These are phyloP conservation scores for Plodia interpunctella DNA, from an alignment of 1,140 invertebrate genomes.

Conservation along the genomic window DNA sequence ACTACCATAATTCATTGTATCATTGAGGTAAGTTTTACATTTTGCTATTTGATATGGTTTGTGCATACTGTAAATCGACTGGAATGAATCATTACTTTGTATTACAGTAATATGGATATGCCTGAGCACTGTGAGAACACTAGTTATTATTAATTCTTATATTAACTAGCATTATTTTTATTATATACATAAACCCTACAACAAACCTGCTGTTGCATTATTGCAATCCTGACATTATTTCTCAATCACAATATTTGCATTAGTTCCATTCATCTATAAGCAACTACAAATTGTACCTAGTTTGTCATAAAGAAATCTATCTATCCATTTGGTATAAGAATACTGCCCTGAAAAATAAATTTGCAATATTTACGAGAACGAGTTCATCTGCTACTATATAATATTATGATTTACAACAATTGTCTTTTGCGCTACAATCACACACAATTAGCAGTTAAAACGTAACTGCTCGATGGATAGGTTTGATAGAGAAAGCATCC, in stretches of 20 bases:
- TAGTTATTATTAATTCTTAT: background rate
- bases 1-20: background rate
- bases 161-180: background rate
- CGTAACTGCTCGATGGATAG: too few relatives aligned
- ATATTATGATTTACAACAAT: background rate
- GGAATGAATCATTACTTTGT: background rate
- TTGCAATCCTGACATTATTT: background rate
- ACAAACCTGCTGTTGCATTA: conserved; percentile 4
- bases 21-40: background rate
- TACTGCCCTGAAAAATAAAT: conserved; percentile 54
- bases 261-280: background rate
- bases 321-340: conserved; percentile 65
- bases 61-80: background rate
- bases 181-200: conserved; percentile 4
- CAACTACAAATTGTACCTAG: conserved; percentile 13
- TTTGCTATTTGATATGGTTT: background rate
- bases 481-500: too few relatives aligned
- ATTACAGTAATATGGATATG: background rate
- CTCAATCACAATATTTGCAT: background rate
- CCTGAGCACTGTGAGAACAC: conserved; percentile 2
- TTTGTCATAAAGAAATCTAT: conserved; percentile 49
- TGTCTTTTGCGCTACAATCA: background rate
- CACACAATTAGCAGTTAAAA: background rate
- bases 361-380: conserved; percentile 15
- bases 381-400: background rate